These are phyloP conservation scores for Tapirus terrestris DNA, from an alignment of 2,113 vertebrate species.

Conservation along the genomic window DNA sequence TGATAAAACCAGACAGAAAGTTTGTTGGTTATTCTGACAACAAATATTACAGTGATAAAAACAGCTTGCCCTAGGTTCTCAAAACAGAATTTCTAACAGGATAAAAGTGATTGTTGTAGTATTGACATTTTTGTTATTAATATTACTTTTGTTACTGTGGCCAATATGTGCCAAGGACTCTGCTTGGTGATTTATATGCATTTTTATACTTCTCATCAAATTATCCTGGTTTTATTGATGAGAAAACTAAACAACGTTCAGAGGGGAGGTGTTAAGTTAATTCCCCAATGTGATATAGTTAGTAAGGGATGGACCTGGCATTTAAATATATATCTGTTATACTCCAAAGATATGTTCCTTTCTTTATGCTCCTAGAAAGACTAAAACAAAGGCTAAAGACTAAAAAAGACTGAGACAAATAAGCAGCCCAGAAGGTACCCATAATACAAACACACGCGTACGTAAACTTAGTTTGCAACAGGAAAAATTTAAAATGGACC, in stretches of 20 bases:
- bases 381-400: not conserved
- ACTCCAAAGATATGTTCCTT: not conserved
- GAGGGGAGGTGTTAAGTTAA: not conserved
- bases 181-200: not conserved
- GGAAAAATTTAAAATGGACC: not conserved
- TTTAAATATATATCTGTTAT: not conserved
- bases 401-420: not conserved
- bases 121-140: not conserved
- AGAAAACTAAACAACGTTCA: not conserved
- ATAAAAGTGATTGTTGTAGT: not conserved
- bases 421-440: accelerated
- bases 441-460: not conserved
- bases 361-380: not conserved
- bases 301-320: not conserved
- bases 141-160: not conserved
- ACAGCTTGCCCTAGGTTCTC: not conserved
- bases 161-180: not conserved
- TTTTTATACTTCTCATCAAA: not conserved
- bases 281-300: not conserved
- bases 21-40: not conserved
- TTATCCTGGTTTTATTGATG: not conserved
- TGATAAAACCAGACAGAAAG: not conserved
- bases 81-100: not conserved
- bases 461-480: not conserved
- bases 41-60: not conserved